Conservation (phyloP, 2,888 invertebrate species). For the Zaprionus obscuricornis region DNA sequence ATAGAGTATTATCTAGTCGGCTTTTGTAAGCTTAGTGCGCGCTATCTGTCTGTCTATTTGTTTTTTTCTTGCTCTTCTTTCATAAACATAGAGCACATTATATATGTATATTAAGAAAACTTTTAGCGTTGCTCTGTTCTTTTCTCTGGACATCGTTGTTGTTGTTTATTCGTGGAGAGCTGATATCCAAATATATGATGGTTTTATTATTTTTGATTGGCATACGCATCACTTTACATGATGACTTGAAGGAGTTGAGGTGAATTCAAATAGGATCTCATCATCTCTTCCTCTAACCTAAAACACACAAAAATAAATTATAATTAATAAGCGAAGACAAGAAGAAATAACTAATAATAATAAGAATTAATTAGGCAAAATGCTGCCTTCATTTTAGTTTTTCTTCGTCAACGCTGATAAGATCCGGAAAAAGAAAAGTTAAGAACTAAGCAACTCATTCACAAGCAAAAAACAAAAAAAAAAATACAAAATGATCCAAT, state of each 20-base stretch:
- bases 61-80: neutral
- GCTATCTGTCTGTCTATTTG: neutral
- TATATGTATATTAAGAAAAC: slow-evolving; percentile 51
- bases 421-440: slow-evolving; percentile 38
- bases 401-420: slow-evolving; percentile 18
- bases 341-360: slow-evolving; percentile 11
- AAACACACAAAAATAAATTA: slow-evolving; percentile 4
- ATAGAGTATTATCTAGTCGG: too few species aligned
- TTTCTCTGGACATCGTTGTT: too few species aligned
- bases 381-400: slow-evolving; percentile 68
- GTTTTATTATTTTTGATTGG: too few species aligned
- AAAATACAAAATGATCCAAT: slow-evolving; percentile 63
- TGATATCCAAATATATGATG: too few species aligned
- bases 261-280: too few species aligned
- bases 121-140: slow-evolving; percentile 41
- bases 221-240: too few species aligned
- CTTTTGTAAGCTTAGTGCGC: too few species aligned
- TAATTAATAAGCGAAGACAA: neutral
- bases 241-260: too few species aligned
- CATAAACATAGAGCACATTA: slow-evolving; percentile 35
- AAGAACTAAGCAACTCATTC: slow-evolving; percentile 47
- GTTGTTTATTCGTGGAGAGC: too few species aligned
- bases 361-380: too few species aligned
- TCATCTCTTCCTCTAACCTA: too few species aligned
- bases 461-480: slow-evolving; percentile 7